phyloP scores from a whole-genome alignment of 2,113 vertebrate genomes.

The Aix galericulata region DNA sequence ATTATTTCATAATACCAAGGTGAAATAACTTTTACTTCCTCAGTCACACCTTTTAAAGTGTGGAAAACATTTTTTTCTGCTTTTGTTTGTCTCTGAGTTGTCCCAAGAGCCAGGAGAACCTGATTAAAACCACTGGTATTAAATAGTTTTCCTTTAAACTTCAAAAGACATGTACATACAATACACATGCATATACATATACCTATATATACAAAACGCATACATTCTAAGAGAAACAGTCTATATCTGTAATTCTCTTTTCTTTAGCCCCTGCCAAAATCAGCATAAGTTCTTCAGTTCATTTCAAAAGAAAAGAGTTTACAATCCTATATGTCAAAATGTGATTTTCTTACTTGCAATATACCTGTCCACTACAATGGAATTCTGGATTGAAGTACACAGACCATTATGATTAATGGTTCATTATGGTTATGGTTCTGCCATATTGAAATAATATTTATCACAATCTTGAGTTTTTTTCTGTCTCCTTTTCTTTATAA shows the following conservation, averaged over 20 bases:
- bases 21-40: not conserved
- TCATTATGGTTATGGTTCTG: not conserved
- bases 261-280: not conserved
- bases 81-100: conserved; percentile 37
- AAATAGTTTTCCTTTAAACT: not conserved
- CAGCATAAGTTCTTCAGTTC: not conserved
- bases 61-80: conserved; percentile 1
- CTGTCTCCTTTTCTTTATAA: not conserved
- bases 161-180: not conserved
- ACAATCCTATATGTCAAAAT: not conserved
- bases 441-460: not conserved
- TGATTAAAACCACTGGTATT: fast-evolving
- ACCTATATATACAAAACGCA: not conserved
- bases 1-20: not conserved
- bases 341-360: not conserved
- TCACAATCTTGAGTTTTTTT: not conserved
- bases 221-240: not conserved
- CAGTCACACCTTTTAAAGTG: not conserved
- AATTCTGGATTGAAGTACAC: not conserved
- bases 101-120: not conserved
- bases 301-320: not conserved
- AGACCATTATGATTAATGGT: not conserved
- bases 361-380: not conserved
- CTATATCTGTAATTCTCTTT: not conserved
- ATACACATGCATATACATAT: not conserved